A percentile compares a stretch with the other conserved stretches of the same genome.
phyloP scores from a whole-genome alignment of 2,888 invertebrate species.

The Dryobotodes eremita region DNA sequence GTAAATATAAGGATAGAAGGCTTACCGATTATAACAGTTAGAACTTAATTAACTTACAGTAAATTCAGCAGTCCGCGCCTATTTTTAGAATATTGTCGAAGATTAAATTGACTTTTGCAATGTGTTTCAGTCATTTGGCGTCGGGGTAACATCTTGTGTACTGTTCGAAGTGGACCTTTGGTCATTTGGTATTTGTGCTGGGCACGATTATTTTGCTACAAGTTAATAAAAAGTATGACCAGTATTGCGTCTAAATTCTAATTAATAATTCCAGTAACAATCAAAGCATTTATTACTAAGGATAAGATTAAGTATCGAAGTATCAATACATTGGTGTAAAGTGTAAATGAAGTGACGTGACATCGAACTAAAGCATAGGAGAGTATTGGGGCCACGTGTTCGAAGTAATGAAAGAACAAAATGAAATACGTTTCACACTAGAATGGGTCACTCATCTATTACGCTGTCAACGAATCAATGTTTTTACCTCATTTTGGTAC shows the following conservation, averaged over 20 bases:
- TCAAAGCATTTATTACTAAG: neutral
- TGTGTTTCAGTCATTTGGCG: neutral
- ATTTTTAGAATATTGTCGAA: neutral
- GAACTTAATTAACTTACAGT: neutral
- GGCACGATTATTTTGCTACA: constrained; percentile 6
- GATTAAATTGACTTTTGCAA: neutral
- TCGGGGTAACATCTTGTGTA: neutral
- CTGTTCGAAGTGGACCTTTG: constrained; percentile 24
- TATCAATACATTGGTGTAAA: neutral
- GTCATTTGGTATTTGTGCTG: neutral
- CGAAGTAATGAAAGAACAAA: neutral
- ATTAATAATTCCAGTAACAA: constrained; percentile 5
- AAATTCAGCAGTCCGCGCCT: neutral
- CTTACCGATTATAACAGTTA: too few species aligned
- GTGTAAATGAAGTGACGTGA: neutral
- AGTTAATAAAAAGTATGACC: constrained; percentile 16
- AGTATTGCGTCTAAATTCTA: neutral
- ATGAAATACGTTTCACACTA: neutral
- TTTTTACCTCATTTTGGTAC: neutral
- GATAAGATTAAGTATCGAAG: neutral
- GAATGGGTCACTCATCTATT: neutral
- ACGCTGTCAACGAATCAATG: neutral
- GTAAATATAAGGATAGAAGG: neutral
- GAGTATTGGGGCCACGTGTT: neutral
- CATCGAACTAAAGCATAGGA: neutral